Conservation (phyloP, 2,113 vertebrate genomes). For the Monarcha castaneiventris region DNA sequence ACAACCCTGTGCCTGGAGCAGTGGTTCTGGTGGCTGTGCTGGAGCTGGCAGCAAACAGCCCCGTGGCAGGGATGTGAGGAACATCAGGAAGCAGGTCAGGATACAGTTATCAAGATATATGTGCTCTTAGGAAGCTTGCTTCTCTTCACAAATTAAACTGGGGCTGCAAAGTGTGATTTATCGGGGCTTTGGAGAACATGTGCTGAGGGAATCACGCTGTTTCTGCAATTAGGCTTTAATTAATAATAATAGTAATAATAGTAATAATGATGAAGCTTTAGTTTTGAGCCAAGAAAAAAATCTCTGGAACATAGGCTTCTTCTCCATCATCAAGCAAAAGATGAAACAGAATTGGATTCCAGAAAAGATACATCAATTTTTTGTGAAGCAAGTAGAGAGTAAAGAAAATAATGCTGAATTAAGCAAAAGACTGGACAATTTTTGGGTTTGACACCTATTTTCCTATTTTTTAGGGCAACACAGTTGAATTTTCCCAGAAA, state of each 20-base stretch:
- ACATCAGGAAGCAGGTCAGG: conserved; percentile 19
- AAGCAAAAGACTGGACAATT: background rate
- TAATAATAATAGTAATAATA: conserved; percentile 40
- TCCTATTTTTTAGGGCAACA: background rate
- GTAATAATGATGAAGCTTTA: background rate
- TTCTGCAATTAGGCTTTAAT: conserved; percentile 43
- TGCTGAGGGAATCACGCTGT: background rate
- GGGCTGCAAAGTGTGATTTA: conserved; percentile 1
- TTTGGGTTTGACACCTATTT: background rate
- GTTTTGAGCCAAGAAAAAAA: conserved; percentile 43
- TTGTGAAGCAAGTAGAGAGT: background rate
- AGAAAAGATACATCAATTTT: background rate
- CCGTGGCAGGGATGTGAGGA: background rate
- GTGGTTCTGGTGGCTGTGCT: background rate
- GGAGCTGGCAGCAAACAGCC: background rate
- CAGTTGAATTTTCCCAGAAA: background rate
- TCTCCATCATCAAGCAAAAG: background rate
- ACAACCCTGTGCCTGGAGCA: background rate
- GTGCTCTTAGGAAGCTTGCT: background rate
- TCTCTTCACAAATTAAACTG: background rate
- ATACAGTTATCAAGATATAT: conserved; percentile 42
- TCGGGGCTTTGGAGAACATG: background rate
- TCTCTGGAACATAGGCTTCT: background rate
- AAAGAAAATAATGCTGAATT: background rate
- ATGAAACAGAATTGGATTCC: background rate